phyloP scores from a whole-genome alignment of 2,888 invertebrate genomes.

The Graphium colonna region DNA sequence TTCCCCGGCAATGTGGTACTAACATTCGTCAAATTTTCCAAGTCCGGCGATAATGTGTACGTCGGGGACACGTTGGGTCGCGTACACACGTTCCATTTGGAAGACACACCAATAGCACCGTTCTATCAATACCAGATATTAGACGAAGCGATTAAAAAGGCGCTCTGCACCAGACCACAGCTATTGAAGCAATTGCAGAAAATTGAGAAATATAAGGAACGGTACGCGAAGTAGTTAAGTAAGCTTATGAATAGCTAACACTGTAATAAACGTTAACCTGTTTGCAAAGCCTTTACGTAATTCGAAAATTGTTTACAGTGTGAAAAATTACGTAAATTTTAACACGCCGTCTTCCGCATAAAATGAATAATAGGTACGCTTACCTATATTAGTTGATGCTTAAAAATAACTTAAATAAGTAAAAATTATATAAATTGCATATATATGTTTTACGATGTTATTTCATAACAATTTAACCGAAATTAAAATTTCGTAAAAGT shows the following conservation, averaged over 20 bases:
- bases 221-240: slow-evolving; percentile 25
- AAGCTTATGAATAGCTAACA: background rate
- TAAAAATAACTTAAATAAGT: no score
- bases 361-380: background rate
- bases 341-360: background rate
- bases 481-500: no score
- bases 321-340: background rate
- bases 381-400: no score
- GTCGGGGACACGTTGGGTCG: slow-evolving; percentile 85
- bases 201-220: slow-evolving; percentile 56
- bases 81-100: slow-evolving; percentile 84
- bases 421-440: no score
- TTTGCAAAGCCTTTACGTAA: background rate
- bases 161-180: slow-evolving; percentile 82
- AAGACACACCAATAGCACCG: slow-evolving; percentile 87
- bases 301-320: background rate
- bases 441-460: no score
- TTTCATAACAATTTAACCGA: no score
- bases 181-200: slow-evolving; percentile 82
- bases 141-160: slow-evolving; percentile 81
- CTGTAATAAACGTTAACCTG: slow-evolving; percentile 3
- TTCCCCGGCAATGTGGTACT: slow-evolving; percentile 67
- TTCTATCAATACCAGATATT: slow-evolving; percentile 84
- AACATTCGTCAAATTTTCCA: slow-evolving; percentile 81
- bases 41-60: slow-evolving; percentile 84